A percentile compares a stretch with the other conserved stretches of the same genome.
These are phyloP conservation scores for Panagrolaimus sp. DNA, from an alignment of 1,140 invertebrate genomes.

Conservation along the genomic window DNA sequence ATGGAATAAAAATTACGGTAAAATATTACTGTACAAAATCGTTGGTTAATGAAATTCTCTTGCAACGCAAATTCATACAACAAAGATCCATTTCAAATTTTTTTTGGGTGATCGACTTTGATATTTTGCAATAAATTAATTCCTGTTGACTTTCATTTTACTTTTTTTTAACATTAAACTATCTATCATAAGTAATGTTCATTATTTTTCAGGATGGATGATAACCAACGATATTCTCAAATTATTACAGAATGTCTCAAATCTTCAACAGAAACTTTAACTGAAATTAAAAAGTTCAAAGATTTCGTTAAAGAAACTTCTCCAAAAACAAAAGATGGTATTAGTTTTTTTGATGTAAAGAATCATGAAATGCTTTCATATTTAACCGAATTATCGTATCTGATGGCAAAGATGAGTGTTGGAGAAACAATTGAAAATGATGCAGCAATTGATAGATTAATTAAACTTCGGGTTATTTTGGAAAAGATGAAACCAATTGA, in stretches of 20 bases:
- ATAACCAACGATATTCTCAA: slow-evolving; percentile 12
- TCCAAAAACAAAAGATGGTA: slow-evolving; percentile 66
- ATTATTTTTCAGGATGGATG: background rate
- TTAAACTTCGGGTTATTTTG: slow-evolving; percentile 81
- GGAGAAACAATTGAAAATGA: slow-evolving; percentile 76
- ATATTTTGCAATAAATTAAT: no score
- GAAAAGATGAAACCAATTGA: slow-evolving; percentile 92
- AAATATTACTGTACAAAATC: no score
- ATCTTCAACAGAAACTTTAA: slow-evolving; percentile 24
- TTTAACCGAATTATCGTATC: slow-evolving; percentile 76
- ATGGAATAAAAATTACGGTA: no score
- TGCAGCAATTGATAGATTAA: slow-evolving; percentile 75
- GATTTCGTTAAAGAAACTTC: slow-evolving; percentile 14
- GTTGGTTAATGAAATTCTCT: no score
- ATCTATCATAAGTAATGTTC: no score
- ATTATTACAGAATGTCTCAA: slow-evolving; percentile 23
- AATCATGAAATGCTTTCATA: slow-evolving; percentile 85
- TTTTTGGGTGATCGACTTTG: no score
- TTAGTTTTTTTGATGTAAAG: slow-evolving; percentile 87
- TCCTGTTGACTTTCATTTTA: no score
- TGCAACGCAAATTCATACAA: no score
- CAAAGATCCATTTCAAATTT: no score
- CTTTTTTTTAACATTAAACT: no score
- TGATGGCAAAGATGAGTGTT: slow-evolving; percentile 71
- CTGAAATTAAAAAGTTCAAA: slow-evolving; percentile 23